Percentiles rank a stretch among this genome's conserved stretches.
Evolutionary conservation across 2,797 vertebrate genomes (phyloP).

Genomic region (Dryobates pubescens): DNA sequence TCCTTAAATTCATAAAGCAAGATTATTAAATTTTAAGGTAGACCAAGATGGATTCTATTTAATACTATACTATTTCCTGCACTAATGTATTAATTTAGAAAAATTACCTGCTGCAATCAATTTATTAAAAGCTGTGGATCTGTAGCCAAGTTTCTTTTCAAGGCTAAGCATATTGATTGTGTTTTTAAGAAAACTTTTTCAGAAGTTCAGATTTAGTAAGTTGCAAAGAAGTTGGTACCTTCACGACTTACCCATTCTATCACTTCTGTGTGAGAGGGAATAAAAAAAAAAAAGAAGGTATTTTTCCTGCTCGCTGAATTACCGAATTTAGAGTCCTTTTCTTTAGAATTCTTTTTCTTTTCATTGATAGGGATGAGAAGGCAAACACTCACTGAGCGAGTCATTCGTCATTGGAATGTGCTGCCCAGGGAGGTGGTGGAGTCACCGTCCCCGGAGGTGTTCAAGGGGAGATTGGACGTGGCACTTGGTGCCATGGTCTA

Average conservation of each 20-base stretch:
- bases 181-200: not conserved
- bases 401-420: too few species aligned
- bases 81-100: not conserved
- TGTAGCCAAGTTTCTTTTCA: not conserved
- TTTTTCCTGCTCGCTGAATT: not conserved
- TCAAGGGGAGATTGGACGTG: too few species aligned
- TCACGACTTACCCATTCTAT: not conserved
- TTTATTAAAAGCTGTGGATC: not conserved
- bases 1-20: not conserved
- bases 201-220: not conserved
- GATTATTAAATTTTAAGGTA: constrained; percentile 13
- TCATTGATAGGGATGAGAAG: not conserved
- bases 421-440: too few species aligned
- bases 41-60: not conserved
- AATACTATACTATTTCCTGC: not conserved
- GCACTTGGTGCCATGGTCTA: too few species aligned
- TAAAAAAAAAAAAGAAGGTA: not conserved
- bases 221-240: not conserved
- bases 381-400: too few species aligned
- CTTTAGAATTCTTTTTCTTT: not conserved
- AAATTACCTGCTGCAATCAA: not conserved
- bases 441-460: too few species aligned
- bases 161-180: not conserved
- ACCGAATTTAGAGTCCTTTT: not conserved
- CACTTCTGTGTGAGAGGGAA: not conserved